Evolutionary conservation across 1,140 invertebrate species (phyloP).

Genomic region (Neuroterus valhalla): DNA sequence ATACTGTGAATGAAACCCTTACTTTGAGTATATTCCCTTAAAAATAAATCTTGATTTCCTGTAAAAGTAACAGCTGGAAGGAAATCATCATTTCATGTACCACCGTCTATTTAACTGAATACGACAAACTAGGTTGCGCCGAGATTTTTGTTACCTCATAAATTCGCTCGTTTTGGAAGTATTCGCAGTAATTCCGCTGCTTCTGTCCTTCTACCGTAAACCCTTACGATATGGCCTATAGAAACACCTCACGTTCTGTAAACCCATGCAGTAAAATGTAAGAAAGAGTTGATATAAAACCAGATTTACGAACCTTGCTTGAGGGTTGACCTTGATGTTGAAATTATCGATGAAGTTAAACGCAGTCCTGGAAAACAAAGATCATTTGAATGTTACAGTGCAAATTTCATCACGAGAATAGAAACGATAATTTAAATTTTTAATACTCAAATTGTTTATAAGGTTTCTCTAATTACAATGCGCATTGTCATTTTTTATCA

Average conservation of each 20-base stretch:
- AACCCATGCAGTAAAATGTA: conserved; percentile 3
- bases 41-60: too few species aligned
- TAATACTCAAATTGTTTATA: too few species aligned
- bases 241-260: conserved; percentile 1
- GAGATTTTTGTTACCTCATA: background rate
- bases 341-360: conserved; percentile 22
- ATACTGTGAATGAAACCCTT: background rate
- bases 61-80: background rate
- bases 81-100: conserved; percentile 2
- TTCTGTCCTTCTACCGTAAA: background rate
- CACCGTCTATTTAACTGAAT: background rate
- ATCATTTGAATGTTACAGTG: background rate
- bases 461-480: too few species aligned
- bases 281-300: conserved; percentile 5
- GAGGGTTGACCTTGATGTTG: background rate
- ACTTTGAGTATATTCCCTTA: background rate
- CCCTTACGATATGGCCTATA: background rate
- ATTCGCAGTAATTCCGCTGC: conserved; percentile 13
- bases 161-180: background rate
- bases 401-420: background rate
- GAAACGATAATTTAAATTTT: too few species aligned
- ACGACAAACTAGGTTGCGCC: background rate
- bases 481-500: too few species aligned
- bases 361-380: conserved; percentile 11
- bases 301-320: conserved; percentile 8